These are phyloP conservation scores for Indicator maculatus DNA, from an alignment of 2,113 vertebrate species.

Conservation along the genomic window DNA sequence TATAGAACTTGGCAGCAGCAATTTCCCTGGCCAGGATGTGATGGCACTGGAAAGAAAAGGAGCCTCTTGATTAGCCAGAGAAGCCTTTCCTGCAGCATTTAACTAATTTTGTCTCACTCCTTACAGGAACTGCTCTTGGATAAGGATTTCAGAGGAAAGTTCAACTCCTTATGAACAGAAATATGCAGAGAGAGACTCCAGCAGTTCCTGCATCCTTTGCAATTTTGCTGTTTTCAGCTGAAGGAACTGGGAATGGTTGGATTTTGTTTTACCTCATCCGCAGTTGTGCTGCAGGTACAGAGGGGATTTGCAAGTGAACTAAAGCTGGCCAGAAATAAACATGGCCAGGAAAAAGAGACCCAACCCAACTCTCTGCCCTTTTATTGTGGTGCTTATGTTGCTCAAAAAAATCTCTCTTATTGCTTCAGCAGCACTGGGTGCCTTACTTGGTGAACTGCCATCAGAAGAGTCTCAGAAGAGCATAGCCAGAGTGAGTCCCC, in stretches of 20 bases:
- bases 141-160: neutral
- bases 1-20: neutral
- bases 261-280: neutral
- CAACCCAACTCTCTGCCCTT: conserved; percentile 21
- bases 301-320: neutral
- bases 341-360: neutral
- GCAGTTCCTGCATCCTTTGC: neutral
- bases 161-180: neutral
- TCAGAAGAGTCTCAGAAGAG: neutral
- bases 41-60: neutral
- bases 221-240: neutral
- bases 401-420: conserved; percentile 8
- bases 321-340: neutral
- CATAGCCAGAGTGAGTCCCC: neutral
- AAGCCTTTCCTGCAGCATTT: neutral
- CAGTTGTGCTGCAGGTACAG: neutral
- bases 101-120: neutral
- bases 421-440: conserved; percentile 4
- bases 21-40: neutral
- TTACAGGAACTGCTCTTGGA: neutral
- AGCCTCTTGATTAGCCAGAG: neutral
- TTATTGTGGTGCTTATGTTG: neutral
- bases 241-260: neutral
- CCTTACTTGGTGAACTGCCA: conserved; percentile 30
- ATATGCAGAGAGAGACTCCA: neutral